Conservation (phyloP, 2,113 vertebrate genomes). For the Misgurnus anguillicaudatus region DNA sequence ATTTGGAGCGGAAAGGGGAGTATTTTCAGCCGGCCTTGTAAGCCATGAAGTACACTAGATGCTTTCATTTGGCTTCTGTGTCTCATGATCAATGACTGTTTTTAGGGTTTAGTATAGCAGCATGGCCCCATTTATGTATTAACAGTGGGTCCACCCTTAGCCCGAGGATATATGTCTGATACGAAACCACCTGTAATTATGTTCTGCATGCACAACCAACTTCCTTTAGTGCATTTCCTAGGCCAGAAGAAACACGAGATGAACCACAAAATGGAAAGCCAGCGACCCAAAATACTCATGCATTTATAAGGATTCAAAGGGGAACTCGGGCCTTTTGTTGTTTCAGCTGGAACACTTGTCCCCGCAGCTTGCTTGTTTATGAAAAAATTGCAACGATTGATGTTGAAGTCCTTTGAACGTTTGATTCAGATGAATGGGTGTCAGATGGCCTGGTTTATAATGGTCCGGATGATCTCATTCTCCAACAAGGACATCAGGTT, state of each 20-base stretch:
- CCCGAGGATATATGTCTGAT: constrained; percentile 56
- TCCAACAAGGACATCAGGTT: constrained; percentile 35
- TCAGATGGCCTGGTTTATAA: constrained; percentile 48
- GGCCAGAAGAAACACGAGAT: constrained; percentile 64
- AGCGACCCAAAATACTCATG: constrained; percentile 59
- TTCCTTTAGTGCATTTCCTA: constrained; percentile 59
- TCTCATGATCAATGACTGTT: constrained; percentile 46
- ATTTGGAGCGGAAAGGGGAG: constrained; percentile 22
- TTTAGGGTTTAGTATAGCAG: constrained; percentile 59
- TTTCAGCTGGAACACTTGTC: constrained; percentile 60
- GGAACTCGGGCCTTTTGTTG: constrained; percentile 56
- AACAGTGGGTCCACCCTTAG: constrained; percentile 65
- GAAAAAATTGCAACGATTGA: constrained; percentile 53
- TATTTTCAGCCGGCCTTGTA: constrained; percentile 29
- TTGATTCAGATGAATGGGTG: constrained; percentile 58
- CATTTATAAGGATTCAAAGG: constrained; percentile 59
- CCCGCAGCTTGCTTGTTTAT: constrained; percentile 53
- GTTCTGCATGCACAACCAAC: constrained; percentile 59
- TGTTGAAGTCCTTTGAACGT: constrained; percentile 54
- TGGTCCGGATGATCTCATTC: constrained; percentile 44
- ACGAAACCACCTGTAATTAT: constrained; percentile 65
- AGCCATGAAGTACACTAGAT: constrained; percentile 47
- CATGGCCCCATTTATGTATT: constrained; percentile 58
- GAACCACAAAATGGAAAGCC: constrained; percentile 56
- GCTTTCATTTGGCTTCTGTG: constrained; percentile 40